Conservation (phyloP, 2,888 invertebrate genomes). For the Silvanus unidentatus region DNA sequence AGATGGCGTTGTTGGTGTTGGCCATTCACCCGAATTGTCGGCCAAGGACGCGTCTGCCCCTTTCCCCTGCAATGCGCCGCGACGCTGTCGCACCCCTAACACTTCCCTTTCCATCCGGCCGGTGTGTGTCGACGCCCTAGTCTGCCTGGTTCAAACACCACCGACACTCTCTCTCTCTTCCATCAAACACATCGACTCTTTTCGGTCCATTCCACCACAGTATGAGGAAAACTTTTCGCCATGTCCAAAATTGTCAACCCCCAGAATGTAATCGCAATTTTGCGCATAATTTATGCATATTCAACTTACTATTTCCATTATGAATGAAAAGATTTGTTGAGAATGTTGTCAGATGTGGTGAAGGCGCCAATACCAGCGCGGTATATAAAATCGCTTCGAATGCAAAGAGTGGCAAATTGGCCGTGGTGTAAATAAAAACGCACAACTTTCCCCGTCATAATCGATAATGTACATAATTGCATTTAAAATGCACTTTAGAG, state of each 20-base stretch:
- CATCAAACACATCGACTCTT: not conserved
- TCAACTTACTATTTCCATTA: too few species aligned
- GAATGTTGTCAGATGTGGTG: not conserved
- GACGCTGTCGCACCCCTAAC: constrained; percentile 6
- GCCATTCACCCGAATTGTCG: constrained; percentile 47
- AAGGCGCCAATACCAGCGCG: too few species aligned
- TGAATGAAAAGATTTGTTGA: too few species aligned
- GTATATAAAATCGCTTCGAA: too few species aligned
- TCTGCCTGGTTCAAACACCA: not conserved
- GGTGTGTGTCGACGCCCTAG: constrained; percentile 4
- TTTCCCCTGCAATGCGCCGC: constrained; percentile 14
- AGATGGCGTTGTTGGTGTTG: constrained; percentile 20
- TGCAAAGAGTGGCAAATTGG: too few species aligned
- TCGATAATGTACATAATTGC: not conserved
- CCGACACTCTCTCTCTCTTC: not conserved
- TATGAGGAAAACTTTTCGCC: too few species aligned
- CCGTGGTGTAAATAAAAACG: constrained; percentile 1
- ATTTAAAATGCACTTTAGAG: not conserved
- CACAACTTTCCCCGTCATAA: not conserved
- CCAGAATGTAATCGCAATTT: too few species aligned
- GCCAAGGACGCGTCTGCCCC: constrained; percentile 39
- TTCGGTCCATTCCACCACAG: too few species aligned
- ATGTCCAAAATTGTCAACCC: too few species aligned
- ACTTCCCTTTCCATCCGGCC: constrained; percentile 3
- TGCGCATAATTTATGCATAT: too few species aligned